A percentile compares a stretch with the other conserved stretches of the same genome.
These are phyloP conservation scores for Pandemis heparana DNA, from an alignment of 2,888 invertebrate genomes.

Conservation along the genomic window DNA sequence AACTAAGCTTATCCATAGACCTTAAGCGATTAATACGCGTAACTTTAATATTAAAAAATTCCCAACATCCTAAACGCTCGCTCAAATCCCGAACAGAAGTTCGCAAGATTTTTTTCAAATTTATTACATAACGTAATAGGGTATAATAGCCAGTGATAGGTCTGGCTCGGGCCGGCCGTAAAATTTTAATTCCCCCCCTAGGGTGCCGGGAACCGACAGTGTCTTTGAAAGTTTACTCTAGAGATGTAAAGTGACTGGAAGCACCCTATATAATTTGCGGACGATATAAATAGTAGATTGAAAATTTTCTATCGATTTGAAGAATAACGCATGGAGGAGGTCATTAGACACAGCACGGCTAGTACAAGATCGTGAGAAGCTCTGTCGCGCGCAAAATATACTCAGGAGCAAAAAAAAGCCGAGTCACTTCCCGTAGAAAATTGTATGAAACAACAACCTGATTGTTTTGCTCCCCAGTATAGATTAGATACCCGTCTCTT, in stretches of 20 bases:
- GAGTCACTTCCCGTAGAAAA: too few species aligned
- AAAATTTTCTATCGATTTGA: not conserved
- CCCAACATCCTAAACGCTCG: constrained; percentile 21
- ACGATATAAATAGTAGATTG: not conserved
- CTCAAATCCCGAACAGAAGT: constrained; percentile 31
- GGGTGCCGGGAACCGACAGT: constrained; percentile 58
- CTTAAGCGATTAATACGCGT: not conserved
- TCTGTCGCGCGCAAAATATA: too few species aligned
- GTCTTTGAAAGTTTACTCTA: constrained; percentile 59
- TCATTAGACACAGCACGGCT: too few species aligned
- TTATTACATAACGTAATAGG: constrained; percentile 40
- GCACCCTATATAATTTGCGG: not conserved
- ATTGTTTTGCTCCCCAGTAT: too few species aligned
- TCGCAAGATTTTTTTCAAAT: constrained; percentile 35
- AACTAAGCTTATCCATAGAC: not conserved
- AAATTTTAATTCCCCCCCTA: constrained; percentile 60
- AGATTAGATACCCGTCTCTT: too few species aligned
- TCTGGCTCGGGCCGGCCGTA: constrained; percentile 45
- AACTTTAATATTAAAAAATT: not conserved
- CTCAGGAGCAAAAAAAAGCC: too few species aligned
- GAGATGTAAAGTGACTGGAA: constrained; percentile 53
- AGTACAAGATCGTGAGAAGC: too few species aligned
- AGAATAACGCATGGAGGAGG: too few species aligned
- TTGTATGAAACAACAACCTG: too few species aligned
- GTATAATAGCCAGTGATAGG: constrained; percentile 39